Base-by-base conservation (phyloP, 2,888 invertebrate species). In the Dolichopus griseipennis region DNA sequence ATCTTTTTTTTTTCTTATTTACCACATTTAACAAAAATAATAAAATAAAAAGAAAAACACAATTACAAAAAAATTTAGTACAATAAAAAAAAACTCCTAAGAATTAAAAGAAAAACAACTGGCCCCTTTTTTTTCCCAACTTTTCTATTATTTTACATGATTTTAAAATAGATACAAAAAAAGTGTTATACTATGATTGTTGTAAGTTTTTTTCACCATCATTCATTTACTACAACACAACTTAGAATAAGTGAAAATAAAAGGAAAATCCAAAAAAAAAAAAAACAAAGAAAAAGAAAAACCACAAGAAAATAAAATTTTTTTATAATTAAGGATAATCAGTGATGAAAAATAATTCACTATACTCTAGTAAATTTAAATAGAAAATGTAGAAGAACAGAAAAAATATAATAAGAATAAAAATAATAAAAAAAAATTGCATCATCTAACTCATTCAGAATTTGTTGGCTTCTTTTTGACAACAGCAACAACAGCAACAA, bases 291-390 rank as follows among this genome's bases (percentile, higher is more conserved):
- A 18, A 52, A 52, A 52, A 52, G 8, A 52, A 52, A 12, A 7
- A 52, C 52, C 52, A n/a, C 52, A 18, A 15, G 4, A 52, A 12
- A 52, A 52, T 12, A 41, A 52, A 52, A 52, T n/a, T 2, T 52
- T 52, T 27, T 52, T 52, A 15, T 52, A 52, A 52, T 52, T 52
- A 52, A 52, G 52, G 52, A 52, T 52, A 52, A 52, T 52, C 52
- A 52, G 18, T 52, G 52, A 52, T 52, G 52, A 52, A 52, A 27
- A 52, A 52, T 52, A 52, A 52, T 52, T 52, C 52, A 37, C 37
- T 37, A 37, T 52, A 52, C 52, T 18, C 52, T 52, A 52, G 52
- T 52, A 52, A 52, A 52, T 52, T 52, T 18, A 52, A 52, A 52
- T 6, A 52, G 52, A 18, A 52, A 6, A 52, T 52, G 41, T 6